Base-by-base conservation (phyloP, 2,888 invertebrate species). In the Mimas tiliae region DNA sequence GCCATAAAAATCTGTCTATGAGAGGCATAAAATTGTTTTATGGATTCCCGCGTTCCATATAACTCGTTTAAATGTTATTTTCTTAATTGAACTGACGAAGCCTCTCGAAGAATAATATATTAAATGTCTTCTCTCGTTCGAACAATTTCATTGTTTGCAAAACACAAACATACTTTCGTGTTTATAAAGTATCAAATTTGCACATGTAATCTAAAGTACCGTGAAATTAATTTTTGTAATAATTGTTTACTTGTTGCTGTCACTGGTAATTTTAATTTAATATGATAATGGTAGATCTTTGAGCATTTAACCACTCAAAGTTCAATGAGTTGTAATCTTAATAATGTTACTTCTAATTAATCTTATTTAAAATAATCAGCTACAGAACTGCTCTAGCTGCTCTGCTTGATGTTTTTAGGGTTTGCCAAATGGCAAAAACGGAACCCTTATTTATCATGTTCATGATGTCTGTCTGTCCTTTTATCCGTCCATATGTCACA, bases 21-120 rank as follows among this genome's bases (percentile, higher is more conserved):
- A 34, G 55, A 80, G 82, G 78, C 81, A 79, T 85, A 82, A 85
- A 84, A 84, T 85, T 75, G 80, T 82, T 84, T 87, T 83, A 86
- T 82, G 76, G 72, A 69, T 78, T 71, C 75, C 83, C 79, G 38
- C 42, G 58, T 58, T 12, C 19, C 19, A 58, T 19, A 38, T 58
- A 79, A 72, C 67, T 76, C 78, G 77, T 83, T 85, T 81, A 81
- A 84, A 80, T 70, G 72, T 76, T 78, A 81, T 75, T 79, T 74
- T 71, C 69, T 70, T 11, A 58, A 58, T 38, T 58, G 38, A 42
- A 38, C 19, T 8, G 66, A 67, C 52, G 66, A 55, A 67, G 62
- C 62, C 66, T 65, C 19, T 19, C 19, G 19, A 58, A 58, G 12
- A 58, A 58, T 45, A 45, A 45, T 58, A 42, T 58, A 58, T 42